Evolutionary conservation across 2,113 vertebrate species (phyloP).

Genomic region (Cyprinus carpio): DNA sequence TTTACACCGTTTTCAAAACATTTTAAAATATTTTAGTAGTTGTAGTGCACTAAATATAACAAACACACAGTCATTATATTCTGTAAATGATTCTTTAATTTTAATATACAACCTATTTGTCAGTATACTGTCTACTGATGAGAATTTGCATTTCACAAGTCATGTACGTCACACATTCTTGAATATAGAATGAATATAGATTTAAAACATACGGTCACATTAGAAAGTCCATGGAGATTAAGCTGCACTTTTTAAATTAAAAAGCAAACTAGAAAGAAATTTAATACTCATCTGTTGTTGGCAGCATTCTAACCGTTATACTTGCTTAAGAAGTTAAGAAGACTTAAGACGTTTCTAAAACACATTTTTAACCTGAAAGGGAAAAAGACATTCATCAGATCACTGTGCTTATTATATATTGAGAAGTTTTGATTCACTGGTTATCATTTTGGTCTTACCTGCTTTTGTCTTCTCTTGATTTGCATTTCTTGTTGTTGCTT

Average conservation of each 20-base stretch:
- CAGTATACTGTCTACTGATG: neutral
- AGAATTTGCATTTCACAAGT: neutral
- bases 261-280: neutral
- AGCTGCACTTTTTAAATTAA: conserved; percentile 3
- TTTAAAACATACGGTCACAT: conserved; percentile 17
- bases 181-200: neutral
- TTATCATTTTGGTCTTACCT: conserved; percentile 28
- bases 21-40: no score
- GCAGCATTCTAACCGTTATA: neutral
- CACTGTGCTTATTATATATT: neutral
- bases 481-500: conserved; percentile 54
- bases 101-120: neutral
- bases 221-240: neutral
- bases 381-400: neutral
- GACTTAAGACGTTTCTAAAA: conserved; percentile 13
- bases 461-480: conserved; percentile 37
- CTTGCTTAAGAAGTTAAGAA: no score
- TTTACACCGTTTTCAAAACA: neutral
- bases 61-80: neutral
- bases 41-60: neutral
- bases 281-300: neutral
- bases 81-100: neutral
- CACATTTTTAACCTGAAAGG: conserved; percentile 34
- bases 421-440: neutral
- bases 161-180: neutral